A percentile compares a stretch with the other conserved stretches of the same genome.
Conservation (phyloP, 1,140 invertebrate genomes). For the Bombus polaris region DNA sequence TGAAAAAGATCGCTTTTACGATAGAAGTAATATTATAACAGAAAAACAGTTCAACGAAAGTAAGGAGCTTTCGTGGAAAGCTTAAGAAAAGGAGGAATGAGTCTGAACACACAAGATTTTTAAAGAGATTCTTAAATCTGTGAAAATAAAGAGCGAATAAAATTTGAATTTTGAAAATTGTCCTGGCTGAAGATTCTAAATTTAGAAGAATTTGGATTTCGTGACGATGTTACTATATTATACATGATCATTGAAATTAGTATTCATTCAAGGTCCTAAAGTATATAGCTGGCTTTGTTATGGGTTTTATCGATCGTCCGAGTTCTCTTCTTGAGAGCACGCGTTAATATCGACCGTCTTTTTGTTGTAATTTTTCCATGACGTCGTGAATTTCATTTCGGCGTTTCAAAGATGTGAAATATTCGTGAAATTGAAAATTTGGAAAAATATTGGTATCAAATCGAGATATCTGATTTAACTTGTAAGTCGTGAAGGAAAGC, state of each 20-base stretch:
- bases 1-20: not conserved
- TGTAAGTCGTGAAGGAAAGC: too few relatives aligned
- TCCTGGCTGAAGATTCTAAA: not conserved
- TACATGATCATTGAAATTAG: not conserved
- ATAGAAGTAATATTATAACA: not conserved
- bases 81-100: not conserved
- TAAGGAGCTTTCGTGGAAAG: not conserved
- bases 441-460: not conserved
- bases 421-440: not conserved
- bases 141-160: not conserved
- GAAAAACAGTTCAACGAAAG: not conserved
- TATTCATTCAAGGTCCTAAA: slow-evolving; percentile 28
- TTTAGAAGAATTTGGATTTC: not conserved
- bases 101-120: not conserved
- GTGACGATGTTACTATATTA: too few relatives aligned
- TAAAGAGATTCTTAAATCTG: not conserved
- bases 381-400: too few relatives aligned
- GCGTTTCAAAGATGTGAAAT: too few relatives aligned
- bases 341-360: slow-evolving; percentile 50
- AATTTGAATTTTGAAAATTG: slow-evolving; percentile 3
- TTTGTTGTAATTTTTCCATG: not conserved
- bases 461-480: not conserved
- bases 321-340: slow-evolving; percentile 39
- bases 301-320: slow-evolving; percentile 43
- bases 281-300: not conserved